phyloP scores from a whole-genome alignment of 2,797 vertebrate species.

The Emys orbicularis region DNA sequence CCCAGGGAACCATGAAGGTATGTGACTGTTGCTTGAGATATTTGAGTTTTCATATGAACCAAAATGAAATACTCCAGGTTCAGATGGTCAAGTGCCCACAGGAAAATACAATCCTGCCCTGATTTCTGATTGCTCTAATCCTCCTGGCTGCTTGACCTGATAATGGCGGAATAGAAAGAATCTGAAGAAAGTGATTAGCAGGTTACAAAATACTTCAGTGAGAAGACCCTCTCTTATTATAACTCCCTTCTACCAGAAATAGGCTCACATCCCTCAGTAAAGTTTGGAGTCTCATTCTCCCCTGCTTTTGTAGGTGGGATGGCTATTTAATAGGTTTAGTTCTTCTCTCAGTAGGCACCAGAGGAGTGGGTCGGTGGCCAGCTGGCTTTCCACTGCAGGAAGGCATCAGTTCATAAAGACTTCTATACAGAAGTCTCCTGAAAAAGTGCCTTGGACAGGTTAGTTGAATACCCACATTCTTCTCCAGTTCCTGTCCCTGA shows the following conservation, averaged over 20 bases:
- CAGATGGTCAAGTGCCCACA: background rate
- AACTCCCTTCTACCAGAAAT: background rate
- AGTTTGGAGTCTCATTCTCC: background rate
- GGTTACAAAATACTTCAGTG: background rate
- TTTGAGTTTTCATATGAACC: background rate
- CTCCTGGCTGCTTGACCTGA: background rate
- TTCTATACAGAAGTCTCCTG: accelerated
- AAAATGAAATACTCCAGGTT: background rate
- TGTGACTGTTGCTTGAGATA: background rate
- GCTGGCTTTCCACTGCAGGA: background rate
- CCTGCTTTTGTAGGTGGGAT: background rate
- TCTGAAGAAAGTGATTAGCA: background rate
- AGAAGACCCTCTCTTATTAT: background rate
- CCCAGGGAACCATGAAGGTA: accelerated
- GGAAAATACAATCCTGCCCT: background rate
- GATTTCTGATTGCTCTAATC: background rate
- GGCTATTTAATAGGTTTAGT: background rate
- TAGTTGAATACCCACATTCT: accelerated
- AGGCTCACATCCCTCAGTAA: background rate
- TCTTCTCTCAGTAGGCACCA: accelerated
- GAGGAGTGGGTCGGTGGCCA: accelerated
- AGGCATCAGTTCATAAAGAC: background rate
- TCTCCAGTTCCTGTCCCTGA: background rate
- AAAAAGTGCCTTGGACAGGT: background rate
- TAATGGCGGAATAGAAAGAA: background rate